phyloP scores from a whole-genome alignment of 2,888 invertebrate species.

The Trissolcus japonicus region DNA sequence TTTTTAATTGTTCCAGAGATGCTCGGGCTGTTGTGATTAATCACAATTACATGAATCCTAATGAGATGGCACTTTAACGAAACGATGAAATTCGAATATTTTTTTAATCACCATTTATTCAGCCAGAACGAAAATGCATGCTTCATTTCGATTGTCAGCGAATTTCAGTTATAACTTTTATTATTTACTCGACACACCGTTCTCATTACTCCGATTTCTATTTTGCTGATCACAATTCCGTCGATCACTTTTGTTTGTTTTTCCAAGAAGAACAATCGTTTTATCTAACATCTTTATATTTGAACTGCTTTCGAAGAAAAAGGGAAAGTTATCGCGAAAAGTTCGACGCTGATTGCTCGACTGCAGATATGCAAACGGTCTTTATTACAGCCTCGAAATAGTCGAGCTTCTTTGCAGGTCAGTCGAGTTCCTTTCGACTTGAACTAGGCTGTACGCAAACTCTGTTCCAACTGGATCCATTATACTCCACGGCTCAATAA shows the following conservation, averaged over 20 bases:
- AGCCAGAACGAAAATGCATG: no score
- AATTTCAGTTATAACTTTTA: no score
- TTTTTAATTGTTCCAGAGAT: conserved; percentile 12
- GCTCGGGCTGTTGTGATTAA: conserved; percentile 13
- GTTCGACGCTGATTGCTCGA: conserved; percentile 8
- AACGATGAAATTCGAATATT: conserved; percentile 2
- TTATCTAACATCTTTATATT: neutral
- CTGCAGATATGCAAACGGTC: conserved; percentile 31
- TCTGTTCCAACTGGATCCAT: conserved; percentile 11
- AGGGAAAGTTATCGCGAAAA: conserved; percentile 17
- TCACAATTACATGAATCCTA: conserved; percentile 10
- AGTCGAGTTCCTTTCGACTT: conserved; percentile 4
- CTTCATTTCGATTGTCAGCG: neutral
- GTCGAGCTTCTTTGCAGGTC: conserved; percentile 14
- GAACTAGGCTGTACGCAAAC: conserved; percentile 3
- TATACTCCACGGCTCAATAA: conserved; percentile 39
- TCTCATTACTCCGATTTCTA: no score
- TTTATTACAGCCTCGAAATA: conserved; percentile 37
- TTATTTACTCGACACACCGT: no score
- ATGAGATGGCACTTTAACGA: conserved; percentile 1
- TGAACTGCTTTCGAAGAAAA: conserved; percentile 2
- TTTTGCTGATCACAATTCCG: no score
- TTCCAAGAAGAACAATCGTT: no score
- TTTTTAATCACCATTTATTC: neutral
- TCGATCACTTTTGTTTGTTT: no score